A percentile compares a stretch with the other conserved stretches of the same genome.
Evolutionary conservation across 1,140 invertebrate genomes (phyloP).

Genomic region (Drosophila ohnishii): DNA sequence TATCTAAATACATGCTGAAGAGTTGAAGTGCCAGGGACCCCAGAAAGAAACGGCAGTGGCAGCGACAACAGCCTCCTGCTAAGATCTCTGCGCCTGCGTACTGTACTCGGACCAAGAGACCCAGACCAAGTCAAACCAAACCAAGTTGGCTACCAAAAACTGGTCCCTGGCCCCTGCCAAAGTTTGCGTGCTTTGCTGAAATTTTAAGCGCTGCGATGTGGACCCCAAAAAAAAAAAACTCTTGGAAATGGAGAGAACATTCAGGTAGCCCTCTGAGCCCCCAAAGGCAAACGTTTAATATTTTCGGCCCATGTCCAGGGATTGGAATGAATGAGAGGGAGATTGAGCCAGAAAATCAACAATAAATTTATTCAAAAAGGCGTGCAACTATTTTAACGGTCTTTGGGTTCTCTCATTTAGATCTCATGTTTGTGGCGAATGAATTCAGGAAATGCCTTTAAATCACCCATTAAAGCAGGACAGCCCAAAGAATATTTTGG

Average conservation of each 20-base stretch:
- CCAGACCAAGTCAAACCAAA: constrained; percentile 14
- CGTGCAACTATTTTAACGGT: constrained; percentile 50
- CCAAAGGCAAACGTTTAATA: constrained; percentile 40
- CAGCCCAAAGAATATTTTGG: not conserved
- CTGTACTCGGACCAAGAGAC: constrained; percentile 49
- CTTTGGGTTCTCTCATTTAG: constrained; percentile 10
- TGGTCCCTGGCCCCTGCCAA: constrained; percentile 65
- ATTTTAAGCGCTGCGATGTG: constrained; percentile 46
- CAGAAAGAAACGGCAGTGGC: constrained; percentile 39
- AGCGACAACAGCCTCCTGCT: constrained; percentile 56
- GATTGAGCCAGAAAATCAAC: constrained; percentile 11
- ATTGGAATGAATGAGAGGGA: constrained; percentile 27
- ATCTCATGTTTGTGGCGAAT: not conserved
- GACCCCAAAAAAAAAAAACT: constrained; percentile 29
- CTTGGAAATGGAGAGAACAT: constrained; percentile 19
- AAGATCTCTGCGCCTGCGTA: constrained; percentile 64
- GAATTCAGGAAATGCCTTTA: constrained; percentile 25
- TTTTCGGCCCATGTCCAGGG: constrained; percentile 30
- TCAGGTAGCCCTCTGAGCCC: constrained; percentile 31
- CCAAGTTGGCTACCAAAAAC: constrained; percentile 52
- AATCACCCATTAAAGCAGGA: constrained; percentile 8
- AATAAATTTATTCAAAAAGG: constrained; percentile 24
- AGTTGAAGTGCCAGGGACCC: constrained; percentile 69
- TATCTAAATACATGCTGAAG: constrained; percentile 70
- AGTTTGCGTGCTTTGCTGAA: constrained; percentile 77